Evolutionary conservation across 2,113 vertebrate genomes (phyloP), one percentile per base, ranked within the genome.

Genomic region (Apteryx mantelli): DNA sequence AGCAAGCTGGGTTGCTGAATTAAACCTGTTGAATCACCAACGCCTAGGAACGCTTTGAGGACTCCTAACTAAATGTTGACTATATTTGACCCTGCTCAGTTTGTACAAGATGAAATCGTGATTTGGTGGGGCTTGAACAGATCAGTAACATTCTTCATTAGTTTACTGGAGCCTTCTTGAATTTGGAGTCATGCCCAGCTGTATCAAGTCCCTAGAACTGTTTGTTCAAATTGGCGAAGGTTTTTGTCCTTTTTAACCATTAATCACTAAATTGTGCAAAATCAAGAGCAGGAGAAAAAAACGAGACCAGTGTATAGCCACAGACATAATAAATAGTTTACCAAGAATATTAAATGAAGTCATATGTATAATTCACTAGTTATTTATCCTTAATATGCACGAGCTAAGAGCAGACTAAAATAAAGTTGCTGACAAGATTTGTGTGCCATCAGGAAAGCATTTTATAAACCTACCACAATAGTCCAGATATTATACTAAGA

Each of bases 201-300:
- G 52, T 94, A 95, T 80, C 42, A 3, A 95, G 82, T 94, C 93
- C 88, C 65, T 88, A 95, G 96, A 89, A 97, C 91, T 89, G 74
- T 97, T 97, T 96, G 97, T 97, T 97, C 96, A 89, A 94, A 81
- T 73, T 95, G 90, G 93, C 53, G 3, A 71, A 76, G 56, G 20
- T 84, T 96, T 38, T 96, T 95, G 88, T 84, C 84, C 65, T 84
- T 91, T 97, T 96, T 86, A 91, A 89, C 56, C 73, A 91, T 97
- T 95, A 95, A 96, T 97, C 97, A 96, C 61, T 75, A 79, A 95
- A 73, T 81, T 94, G 86, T 94, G 66, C 63, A 95, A 93, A 97
- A 44, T 68, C 64, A 91, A 94, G 94, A 79, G 34, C 71, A 50
- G 76, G 84, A 95, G 85, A 48, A 80, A 82, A 38, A 66, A 82